A percentile compares a stretch with the other conserved stretches of the same genome.
These are phyloP conservation scores for Drosophila malerkotliana DNA, from an alignment of 1,140 invertebrate genomes.

Conservation along the genomic window DNA sequence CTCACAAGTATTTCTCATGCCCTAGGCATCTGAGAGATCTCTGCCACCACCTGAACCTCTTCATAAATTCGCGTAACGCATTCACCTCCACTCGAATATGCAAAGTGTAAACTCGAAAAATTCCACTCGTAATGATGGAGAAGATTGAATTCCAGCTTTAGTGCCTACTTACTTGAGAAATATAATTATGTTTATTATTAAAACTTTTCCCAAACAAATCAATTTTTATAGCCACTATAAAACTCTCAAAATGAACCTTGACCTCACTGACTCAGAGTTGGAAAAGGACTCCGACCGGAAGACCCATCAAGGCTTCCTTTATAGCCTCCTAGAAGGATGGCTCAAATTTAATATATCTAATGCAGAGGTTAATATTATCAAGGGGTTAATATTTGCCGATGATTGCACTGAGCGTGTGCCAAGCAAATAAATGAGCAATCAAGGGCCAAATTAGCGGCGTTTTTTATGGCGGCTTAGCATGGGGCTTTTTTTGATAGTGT, in stretches of 20 bases:
- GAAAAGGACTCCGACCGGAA: neutral
- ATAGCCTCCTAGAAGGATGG: slow-evolving; percentile 8
- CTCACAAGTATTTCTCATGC: slow-evolving; percentile 35
- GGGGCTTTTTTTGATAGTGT: slow-evolving; percentile 49
- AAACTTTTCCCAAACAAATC: slow-evolving; percentile 22
- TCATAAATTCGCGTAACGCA: slow-evolving; percentile 23
- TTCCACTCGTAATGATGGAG: slow-evolving; percentile 22
- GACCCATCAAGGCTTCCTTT: slow-evolving; percentile 3
- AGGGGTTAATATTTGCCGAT: slow-evolving; percentile 49
- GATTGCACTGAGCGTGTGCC: slow-evolving; percentile 49
- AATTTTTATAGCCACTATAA: slow-evolving; percentile 29
- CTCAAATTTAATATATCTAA: slow-evolving; percentile 66
- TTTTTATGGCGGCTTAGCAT: slow-evolving; percentile 59
- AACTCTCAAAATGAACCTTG: neutral
- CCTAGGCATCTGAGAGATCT: slow-evolving; percentile 32
- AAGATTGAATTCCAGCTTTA: neutral
- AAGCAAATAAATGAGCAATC: slow-evolving; percentile 72
- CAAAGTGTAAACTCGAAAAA: slow-evolving; percentile 42
- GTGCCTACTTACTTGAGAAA: slow-evolving; percentile 34
- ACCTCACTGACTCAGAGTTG: slow-evolving; percentile 4
- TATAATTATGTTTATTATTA: no score
- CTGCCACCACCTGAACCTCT: slow-evolving; percentile 40
- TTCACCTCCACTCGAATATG: slow-evolving; percentile 25
- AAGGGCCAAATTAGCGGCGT: slow-evolving; percentile 69
- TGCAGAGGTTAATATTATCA: slow-evolving; percentile 55